Evolutionary conservation across 2,797 vertebrate species (phyloP), one percentile per base, ranked within the genome.

Genomic region (Cottoperca gobio): DNA sequence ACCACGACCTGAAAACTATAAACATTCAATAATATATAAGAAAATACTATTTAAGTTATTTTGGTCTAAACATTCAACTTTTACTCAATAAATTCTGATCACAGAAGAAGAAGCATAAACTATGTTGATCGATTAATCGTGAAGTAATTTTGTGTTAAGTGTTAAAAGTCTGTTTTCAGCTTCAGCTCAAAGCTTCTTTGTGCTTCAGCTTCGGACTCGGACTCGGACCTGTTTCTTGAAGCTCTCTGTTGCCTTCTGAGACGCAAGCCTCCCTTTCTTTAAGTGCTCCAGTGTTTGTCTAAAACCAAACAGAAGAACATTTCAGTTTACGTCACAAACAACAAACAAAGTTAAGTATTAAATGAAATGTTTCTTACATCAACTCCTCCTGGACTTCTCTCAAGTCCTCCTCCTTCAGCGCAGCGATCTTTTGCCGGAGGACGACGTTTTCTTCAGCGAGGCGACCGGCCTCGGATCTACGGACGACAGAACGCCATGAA

Each of bases 251-350:
- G 95, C 92, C 83, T 94, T 96, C 64, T 97, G 94, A 73, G 96
- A 90, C 8, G 89, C 63, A 48, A 86, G 80, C 23, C 96, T 98
- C 84, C 97, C 97, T 48, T 96, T 95, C 50, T 92, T 94, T 40
- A 97, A 83, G 6, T 93, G 88, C 76, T 97, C 96, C 86, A 96
- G 84, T 76, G 96, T 96, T 78, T 95, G 92, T 82, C 98, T 99
- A 9, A 45, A 81, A 80, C 37, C 9, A 58, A 64, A 65, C 10
- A 35, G 5, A 39, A 61, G 14, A 45, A 65, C 58, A 70, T 0
- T 2, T 62, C 8, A 33, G 16, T 42, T 62, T 17, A 64, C 21
- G 16, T 3, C 11, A 52, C 17, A 33, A 33, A 35, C 62, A 42
- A 49, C 0, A 5, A 3, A 42, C 4, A 1, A 2, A 49, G 1